Conservation (phyloP, 2,888 invertebrate species). For the Ectemnius cavifrons region DNA sequence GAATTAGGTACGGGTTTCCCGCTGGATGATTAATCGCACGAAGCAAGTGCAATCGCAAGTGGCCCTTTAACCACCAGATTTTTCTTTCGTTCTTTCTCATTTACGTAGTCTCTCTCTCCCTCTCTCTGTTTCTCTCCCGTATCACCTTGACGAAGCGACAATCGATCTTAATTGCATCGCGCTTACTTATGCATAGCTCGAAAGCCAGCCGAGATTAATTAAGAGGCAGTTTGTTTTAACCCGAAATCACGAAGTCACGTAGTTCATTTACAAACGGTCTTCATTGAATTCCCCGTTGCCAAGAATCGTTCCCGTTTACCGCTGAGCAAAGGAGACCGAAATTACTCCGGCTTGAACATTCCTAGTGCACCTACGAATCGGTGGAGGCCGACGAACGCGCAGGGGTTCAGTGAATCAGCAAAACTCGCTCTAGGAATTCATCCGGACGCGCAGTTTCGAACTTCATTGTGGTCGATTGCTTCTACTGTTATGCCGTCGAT, state of each 20-base stretch:
- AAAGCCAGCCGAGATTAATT: too few species aligned
- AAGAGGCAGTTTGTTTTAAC: too few species aligned
- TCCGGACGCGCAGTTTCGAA: neutral
- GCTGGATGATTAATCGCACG: conserved; percentile 39
- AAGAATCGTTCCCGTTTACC: too few species aligned
- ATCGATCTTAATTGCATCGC: too few species aligned
- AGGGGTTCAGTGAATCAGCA: neutral
- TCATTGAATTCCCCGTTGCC: too few species aligned
- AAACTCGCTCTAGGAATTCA: neutral
- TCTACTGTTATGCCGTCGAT: neutral
- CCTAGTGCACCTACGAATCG: neutral
- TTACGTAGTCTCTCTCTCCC: too few species aligned
- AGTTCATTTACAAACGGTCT: too few species aligned
- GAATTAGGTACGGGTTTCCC: conserved; percentile 33
- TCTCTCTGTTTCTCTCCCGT: conserved; percentile 21
- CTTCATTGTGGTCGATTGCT: conserved; percentile 12
- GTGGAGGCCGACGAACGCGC: neutral
- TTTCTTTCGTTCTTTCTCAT: conserved; percentile 5
- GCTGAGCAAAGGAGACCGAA: neutral
- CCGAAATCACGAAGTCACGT: too few species aligned
- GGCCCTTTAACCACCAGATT: conserved; percentile 33
- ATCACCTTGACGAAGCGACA: conserved; percentile 8
- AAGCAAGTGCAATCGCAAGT: conserved; percentile 11
- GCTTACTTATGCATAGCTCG: too few species aligned
- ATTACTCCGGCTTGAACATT: neutral